Evolutionary conservation across 2,888 invertebrate species (phyloP), one percentile per base, ranked within the genome.

Genomic region (Actias luna): DNA sequence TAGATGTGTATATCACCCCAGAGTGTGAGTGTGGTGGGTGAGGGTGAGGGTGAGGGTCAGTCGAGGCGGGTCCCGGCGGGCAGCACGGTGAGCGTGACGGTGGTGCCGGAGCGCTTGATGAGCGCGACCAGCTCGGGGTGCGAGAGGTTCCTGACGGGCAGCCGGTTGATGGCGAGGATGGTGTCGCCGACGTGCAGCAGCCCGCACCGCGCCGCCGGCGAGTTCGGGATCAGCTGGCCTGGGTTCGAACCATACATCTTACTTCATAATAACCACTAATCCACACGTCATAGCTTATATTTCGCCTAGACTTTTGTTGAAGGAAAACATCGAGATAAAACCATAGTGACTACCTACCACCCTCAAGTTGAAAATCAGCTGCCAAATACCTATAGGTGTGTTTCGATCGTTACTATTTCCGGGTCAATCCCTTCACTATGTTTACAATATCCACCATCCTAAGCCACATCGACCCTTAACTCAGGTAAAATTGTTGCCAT

Each of bases 91-190:
- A 98, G 93, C 0, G 97, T 97, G 64, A 99, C 98, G 59, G 96
- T 95, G 70, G 97, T 94, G 27, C 99, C 99, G 0, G 99, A 99
- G 82, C 98, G 98, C 88, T 99, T 99, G 80, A 99, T 99, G 67
- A 99, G 95, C 82, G 98, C 98, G 3, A 99, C 99, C 65, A 99
- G 98, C 80, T 99, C 98, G 36, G 98, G 98, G 82, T 99, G 99
- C 71, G 97, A 97, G 85, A 99, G 94, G 80, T 97, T 96, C 66
- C 97, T 95, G 71, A 99, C 98, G 77, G 98, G 96, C 62, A 96
- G 95, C 67, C 96, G 96, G 93, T 99, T 99, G 42, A 99, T 99
- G 59, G 98, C 98, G 60, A 99, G 94, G 69, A 99, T 99, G 62
- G 98, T 96, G 93, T 99, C 99, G 0, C 99, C 99, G 7, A 99